Evolutionary conservation across 2,888 invertebrate genomes (phyloP).

Genomic region (Drosophila acutilabella): DNA sequence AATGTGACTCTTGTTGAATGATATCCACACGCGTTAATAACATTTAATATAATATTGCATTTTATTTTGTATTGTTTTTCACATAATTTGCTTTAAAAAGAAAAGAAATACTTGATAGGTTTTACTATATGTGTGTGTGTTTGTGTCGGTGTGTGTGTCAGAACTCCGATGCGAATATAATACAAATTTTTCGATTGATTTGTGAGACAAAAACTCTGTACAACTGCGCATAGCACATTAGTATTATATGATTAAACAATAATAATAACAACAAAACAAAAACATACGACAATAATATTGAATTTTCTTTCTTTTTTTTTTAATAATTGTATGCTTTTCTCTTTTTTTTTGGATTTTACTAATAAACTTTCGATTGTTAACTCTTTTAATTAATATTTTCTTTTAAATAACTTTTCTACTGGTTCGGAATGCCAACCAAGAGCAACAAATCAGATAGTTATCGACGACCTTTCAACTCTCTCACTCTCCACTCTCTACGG

Average conservation of each 20-base stretch:
- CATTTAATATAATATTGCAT: slow-evolving; percentile 52
- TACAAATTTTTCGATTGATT: slow-evolving; percentile 53
- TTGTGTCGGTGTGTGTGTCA: slow-evolving; percentile 21
- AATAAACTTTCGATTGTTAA: slow-evolving; percentile 39
- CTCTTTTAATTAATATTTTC: slow-evolving; percentile 12
- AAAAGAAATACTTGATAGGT: slow-evolving; percentile 75
- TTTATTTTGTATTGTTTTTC: slow-evolving; percentile 30
- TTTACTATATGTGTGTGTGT: slow-evolving; percentile 38
- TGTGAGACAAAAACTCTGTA: slow-evolving; percentile 67
- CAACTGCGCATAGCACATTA: slow-evolving; percentile 55
- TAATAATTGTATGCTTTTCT: slow-evolving; percentile 5
- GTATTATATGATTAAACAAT: slow-evolving; percentile 36
- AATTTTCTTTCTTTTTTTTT: slow-evolving; percentile 14
- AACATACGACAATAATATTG: slow-evolving; percentile 52
- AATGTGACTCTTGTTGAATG: slow-evolving; percentile 32
- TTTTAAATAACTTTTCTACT: slow-evolving; percentile 4
- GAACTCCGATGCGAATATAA: slow-evolving; percentile 63
- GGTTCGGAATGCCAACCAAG: slow-evolving; percentile 72
- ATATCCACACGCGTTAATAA: slow-evolving; percentile 44
- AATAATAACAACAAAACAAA: slow-evolving; percentile 64
- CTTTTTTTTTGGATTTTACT: slow-evolving; percentile 26
- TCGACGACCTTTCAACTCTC: slow-evolving; percentile 28
- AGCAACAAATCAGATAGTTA: slow-evolving; percentile 46
- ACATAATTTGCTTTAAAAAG: slow-evolving; percentile 38
- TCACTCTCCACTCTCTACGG: slow-evolving; percentile 14